Base-by-base conservation (phyloP, 2,113 vertebrate genomes). In the Todiramphus saurophagus region DNA sequence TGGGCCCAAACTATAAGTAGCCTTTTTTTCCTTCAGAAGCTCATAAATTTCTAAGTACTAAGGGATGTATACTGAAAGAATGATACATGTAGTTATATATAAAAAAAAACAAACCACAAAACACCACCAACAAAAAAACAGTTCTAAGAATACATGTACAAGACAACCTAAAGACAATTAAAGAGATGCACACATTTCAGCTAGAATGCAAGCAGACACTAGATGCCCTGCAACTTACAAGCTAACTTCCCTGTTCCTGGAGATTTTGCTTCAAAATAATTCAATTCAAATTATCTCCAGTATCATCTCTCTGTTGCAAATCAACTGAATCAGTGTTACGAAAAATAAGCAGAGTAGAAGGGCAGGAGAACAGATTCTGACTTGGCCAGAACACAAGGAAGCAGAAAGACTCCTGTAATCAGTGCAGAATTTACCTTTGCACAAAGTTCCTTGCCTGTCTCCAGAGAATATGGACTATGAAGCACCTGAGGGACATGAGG, bases 181-280 rank as follows among this genome's bases (percentile, higher is more conserved):
- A 60, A 27, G 31, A 67, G 59, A 69, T 59, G 64, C 20, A 63
- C 35, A 60, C 3, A 8, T 31, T 53, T 58, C 30, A 11, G 13
- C 39, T 35, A 25, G 8, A 76, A 56, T 3, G 2, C 21, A 30
- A 74, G 55, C 0, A 1, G 24, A 44, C 21, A 43, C n/a, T 31
- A 20, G 2, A 39, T 7, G 15, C 0, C 3, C 55, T 51, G 87
- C 25, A 46, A 28, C 5, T 62, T 31, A 28, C 7, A 48, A 74
- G 5, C 18, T 31, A 60, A 14, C 33, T 72, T 60, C 18, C 43
- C 43, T 1, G 0, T 4, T 83, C 51, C 51, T 68, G 39, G 60
- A 50, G 53, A 76, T 58, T 50, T 68, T 68, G 24, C 10, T 33
- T 43, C 43, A 43, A 43, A 43, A 15, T 43, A 43, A 43, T 43